Percentiles rank a stretch among this genome's conserved stretches.
These are phyloP conservation scores for Callipepla californica DNA, from an alignment of 2,113 vertebrate species.

Conservation along the genomic window DNA sequence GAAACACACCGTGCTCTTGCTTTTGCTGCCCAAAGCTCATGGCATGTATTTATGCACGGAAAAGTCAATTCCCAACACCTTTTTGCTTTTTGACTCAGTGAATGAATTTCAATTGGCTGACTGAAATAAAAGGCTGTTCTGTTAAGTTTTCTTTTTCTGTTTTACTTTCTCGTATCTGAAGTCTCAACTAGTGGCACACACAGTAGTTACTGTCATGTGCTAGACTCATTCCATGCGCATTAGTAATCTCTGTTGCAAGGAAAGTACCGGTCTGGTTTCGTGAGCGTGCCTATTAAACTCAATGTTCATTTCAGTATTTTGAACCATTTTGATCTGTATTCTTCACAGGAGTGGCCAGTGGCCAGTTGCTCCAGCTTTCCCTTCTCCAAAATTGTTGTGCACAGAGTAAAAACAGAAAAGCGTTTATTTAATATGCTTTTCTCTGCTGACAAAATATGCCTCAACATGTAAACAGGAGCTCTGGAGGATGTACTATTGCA, in stretches of 20 bases:
- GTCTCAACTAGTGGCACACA: not conserved
- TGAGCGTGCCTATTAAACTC: not conserved
- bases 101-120: not conserved
- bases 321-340: rapidly evolving
- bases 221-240: not conserved
- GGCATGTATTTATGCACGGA: not conserved
- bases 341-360: not conserved
- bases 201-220: not conserved
- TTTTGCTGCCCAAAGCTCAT: not conserved
- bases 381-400: not conserved
- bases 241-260: not conserved
- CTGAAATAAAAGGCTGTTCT: not conserved
- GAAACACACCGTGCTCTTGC: not conserved
- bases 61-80: not conserved
- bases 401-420: not conserved
- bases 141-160: not conserved
- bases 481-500: not conserved
- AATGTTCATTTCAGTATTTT: not conserved
- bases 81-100: not conserved
- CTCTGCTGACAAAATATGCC: not conserved
- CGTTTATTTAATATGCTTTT: not conserved
- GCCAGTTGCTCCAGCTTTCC: not conserved
- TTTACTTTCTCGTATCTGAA: not conserved
- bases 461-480: not conserved
- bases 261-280: not conserved